These are phyloP conservation scores for Didymodactylos carnosus DNA, from an alignment of 2,888 invertebrate genomes.

Conservation along the genomic window DNA sequence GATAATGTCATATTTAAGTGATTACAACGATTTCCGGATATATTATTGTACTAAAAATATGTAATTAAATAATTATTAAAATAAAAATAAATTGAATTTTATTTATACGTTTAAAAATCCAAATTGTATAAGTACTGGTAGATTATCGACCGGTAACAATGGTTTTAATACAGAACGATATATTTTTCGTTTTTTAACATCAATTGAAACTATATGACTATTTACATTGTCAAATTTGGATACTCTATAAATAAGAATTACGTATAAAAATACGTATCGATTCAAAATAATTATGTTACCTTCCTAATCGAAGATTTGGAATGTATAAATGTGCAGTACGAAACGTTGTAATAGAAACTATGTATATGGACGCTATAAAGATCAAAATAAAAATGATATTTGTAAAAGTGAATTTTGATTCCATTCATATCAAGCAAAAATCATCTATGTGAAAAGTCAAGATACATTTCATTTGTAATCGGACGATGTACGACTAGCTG, in stretches of 20 bases:
- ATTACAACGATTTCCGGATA: constrained; percentile 6
- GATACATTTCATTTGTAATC: too few relatives aligned
- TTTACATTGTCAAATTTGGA: not conserved
- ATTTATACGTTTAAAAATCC: not conserved
- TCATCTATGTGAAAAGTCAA: too few relatives aligned
- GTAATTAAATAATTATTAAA: not conserved
- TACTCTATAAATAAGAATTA: not conserved
- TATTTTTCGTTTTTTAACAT: not conserved
- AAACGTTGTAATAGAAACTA: not conserved
- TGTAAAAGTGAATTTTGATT: too few relatives aligned
- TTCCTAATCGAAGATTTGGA: not conserved
- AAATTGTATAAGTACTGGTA: not conserved
- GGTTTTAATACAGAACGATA: not conserved
- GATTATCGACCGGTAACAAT: not conserved
- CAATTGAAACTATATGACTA: not conserved
- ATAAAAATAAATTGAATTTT: too few relatives aligned
- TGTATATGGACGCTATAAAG: too few relatives aligned
- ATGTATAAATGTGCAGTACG: not conserved
- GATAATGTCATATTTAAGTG: not conserved
- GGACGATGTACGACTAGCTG: too few relatives aligned
- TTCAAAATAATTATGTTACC: not conserved
- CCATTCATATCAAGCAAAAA: too few relatives aligned
- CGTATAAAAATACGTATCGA: not conserved
- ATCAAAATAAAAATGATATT: too few relatives aligned
- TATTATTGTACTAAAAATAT: constrained; percentile 3